Conservation (phyloP, 2,797 vertebrate species). For the Pterois miles region DNA sequence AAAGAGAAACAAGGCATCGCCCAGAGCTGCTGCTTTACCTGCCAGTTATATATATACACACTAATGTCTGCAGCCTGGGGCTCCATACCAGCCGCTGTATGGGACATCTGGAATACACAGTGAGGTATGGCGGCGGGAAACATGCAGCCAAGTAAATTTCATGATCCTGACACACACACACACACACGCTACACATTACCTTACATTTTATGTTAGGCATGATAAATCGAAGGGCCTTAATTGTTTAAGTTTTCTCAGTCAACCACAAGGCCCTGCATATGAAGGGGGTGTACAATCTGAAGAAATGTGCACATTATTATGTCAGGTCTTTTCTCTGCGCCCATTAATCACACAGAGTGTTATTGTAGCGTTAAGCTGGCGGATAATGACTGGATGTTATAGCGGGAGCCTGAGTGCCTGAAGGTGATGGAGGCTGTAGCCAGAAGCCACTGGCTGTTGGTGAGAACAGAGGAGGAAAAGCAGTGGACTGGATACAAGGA, state of each 20-base stretch:
- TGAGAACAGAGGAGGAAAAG: constrained; percentile 2
- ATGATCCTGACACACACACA: constrained; percentile 17
- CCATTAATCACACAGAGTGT: constrained; percentile 60
- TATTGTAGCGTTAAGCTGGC: constrained; percentile 46
- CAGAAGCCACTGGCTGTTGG: background rate
- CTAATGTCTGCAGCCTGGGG: background rate
- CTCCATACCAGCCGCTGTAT: constrained; percentile 16
- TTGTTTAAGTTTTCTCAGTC: constrained; percentile 47
- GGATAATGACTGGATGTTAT: constrained; percentile 48
- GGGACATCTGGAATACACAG: constrained; percentile 34
- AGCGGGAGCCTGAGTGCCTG: constrained; percentile 18
- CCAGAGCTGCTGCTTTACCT: constrained; percentile 74
- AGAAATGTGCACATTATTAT: constrained; percentile 44
- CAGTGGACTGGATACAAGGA: background rate
- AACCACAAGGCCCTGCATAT: constrained; percentile 6
- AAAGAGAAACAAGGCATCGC: constrained; percentile 75
- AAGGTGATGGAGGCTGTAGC: constrained; percentile 16
- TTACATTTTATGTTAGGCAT: constrained; percentile 6
- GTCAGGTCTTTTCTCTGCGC: constrained; percentile 24
- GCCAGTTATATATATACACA: constrained; percentile 42
- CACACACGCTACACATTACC: background rate
- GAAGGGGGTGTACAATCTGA: constrained; percentile 33
- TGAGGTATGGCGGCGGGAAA: constrained; percentile 12
- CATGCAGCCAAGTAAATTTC: constrained; percentile 22
- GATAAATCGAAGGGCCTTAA: constrained; percentile 31